Percentiles rank a stretch among this genome's conserved stretches.
phyloP scores from a whole-genome alignment of 2,888 invertebrate genomes.

The Polydrusus pterygomalis region DNA sequence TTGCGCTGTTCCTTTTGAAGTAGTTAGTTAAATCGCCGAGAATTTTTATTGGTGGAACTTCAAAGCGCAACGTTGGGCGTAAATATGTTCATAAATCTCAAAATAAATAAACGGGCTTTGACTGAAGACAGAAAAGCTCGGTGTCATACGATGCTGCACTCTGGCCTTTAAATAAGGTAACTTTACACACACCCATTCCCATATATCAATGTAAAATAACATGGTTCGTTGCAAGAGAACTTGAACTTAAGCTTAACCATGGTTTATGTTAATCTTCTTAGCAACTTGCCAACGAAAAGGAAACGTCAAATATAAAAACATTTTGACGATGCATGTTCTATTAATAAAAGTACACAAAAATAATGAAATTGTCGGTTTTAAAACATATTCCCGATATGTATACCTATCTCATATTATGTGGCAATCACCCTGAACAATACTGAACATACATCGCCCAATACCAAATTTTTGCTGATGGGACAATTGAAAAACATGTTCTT shows the following conservation, averaged over 20 bases:
- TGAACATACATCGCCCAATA: no score
- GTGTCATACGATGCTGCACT: slow-evolving; percentile 37
- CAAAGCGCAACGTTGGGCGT: slow-evolving; percentile 44
- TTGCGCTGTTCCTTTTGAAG: slow-evolving; percentile 39
- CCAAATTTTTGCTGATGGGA: no score
- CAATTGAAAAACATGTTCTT: no score
- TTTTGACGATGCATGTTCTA: neutral
- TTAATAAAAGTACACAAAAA: neutral
- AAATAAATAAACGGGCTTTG: slow-evolving; percentile 58
- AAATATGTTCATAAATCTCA: slow-evolving; percentile 59
- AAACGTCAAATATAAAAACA: neutral
- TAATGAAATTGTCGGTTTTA: no score
- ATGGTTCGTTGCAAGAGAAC: slow-evolving; percentile 4
- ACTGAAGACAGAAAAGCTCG: slow-evolving; percentile 40
- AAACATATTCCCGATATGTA: no score
- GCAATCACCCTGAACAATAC: no score
- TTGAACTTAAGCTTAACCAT: slow-evolving; percentile 1
- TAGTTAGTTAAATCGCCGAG: slow-evolving; percentile 42
- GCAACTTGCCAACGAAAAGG: neutral
- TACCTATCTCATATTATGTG: no score
- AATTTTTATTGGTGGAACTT: slow-evolving; percentile 44
- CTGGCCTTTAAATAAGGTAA: slow-evolving; percentile 39
- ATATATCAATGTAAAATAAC: slow-evolving; percentile 37
- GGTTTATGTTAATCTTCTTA: slow-evolving; percentile 11
- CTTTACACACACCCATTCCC: slow-evolving; percentile 34